Percentiles rank a stretch among this genome's conserved stretches.
phyloP scores from a whole-genome alignment of 2,113 vertebrate species.

The Cavia porcellus region DNA sequence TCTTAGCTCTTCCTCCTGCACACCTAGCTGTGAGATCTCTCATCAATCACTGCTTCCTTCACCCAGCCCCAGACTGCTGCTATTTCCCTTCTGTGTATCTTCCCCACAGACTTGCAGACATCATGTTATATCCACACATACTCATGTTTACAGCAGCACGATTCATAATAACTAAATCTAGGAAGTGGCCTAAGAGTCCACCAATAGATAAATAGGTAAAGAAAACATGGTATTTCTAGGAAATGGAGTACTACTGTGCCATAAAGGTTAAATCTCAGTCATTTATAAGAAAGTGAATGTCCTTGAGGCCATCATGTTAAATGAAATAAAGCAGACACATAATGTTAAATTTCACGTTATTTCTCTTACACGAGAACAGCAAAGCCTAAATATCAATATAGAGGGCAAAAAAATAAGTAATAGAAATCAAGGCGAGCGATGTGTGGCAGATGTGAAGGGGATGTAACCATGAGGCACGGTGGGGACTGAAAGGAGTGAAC shows the following conservation, averaged over 20 bases:
- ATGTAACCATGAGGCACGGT: background rate
- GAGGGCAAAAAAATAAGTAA: background rate
- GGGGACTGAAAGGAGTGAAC: background rate
- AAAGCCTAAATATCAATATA: background rate
- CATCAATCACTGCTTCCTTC: no score
- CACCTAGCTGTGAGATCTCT: background rate
- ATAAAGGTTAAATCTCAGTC: background rate
- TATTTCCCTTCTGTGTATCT: background rate
- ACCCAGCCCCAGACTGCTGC: background rate
- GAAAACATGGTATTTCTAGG: background rate
- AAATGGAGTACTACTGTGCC: background rate
- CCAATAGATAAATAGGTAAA: background rate
- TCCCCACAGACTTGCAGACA: background rate
- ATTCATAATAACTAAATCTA: background rate
- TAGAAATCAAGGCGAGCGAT: background rate
- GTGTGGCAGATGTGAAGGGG: background rate
- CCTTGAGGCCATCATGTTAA: background rate
- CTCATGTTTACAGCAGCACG: background rate
- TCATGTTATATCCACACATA: background rate
- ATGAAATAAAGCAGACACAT: background rate
- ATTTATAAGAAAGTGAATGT: background rate
- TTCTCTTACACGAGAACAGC: background rate
- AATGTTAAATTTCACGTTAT: background rate
- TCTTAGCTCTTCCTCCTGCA: background rate
- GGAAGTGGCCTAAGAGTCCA: background rate